Percentiles rank a stretch among this genome's conserved stretches.
Conservation (phyloP, 1,140 invertebrate species). For the Argopecten irradians region DNA sequence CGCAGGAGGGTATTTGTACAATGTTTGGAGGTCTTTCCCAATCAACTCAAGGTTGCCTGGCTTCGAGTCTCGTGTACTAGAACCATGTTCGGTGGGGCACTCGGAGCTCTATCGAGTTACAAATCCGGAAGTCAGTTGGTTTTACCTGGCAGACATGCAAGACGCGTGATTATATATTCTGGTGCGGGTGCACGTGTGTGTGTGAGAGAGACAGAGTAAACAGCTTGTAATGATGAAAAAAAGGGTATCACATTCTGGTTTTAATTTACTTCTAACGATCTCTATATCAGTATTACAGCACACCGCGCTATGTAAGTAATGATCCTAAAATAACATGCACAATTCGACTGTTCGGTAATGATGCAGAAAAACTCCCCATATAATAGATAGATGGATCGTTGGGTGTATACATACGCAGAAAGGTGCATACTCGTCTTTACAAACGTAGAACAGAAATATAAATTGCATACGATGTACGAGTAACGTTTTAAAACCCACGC, state of each 20-base stretch:
- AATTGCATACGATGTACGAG: no score
- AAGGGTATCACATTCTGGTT: background rate
- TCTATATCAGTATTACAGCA: no score
- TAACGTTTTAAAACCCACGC: no score
- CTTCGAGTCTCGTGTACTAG: background rate
- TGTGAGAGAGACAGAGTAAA: background rate
- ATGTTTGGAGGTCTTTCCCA: background rate
- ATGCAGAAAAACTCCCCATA: no score
- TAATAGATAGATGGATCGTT: no score
- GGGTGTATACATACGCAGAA: no score
- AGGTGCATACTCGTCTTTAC: no score
- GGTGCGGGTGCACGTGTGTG: background rate
- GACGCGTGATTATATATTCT: background rate
- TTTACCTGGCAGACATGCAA: slow-evolving; percentile 1
- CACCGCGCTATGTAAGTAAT: no score
- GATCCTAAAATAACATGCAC: no score
- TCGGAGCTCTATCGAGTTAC: background rate
- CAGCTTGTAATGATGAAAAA: background rate
- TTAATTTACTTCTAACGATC: background rate
- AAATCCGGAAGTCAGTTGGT: background rate
- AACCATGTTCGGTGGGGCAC: background rate
- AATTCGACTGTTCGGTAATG: no score
- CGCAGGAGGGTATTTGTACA: background rate
- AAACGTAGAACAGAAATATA: no score
- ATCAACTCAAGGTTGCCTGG: background rate